A percentile compares a stretch with the other conserved stretches of the same genome.
Conservation (phyloP, 2,113 vertebrate species). For the Brachyhypopomus gauderio region DNA sequence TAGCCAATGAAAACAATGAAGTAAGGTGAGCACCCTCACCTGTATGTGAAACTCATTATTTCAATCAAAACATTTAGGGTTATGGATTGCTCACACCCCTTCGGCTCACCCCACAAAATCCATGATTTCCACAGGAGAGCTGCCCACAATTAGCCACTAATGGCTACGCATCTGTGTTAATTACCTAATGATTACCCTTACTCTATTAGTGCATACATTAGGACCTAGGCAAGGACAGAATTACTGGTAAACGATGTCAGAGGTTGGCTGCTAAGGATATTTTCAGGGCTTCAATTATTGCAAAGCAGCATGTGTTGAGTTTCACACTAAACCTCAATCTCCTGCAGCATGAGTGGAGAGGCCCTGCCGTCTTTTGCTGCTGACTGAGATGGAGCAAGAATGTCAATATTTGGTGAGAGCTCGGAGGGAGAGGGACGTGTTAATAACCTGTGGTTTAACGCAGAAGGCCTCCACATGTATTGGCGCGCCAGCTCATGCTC, state of each 20-base stretch:
- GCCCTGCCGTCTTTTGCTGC: neutral
- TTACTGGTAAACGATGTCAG: constrained; percentile 43
- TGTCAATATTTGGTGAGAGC: constrained; percentile 57
- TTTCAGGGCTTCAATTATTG: constrained; percentile 15
- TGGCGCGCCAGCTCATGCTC: constrained; percentile 50
- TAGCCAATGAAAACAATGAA: neutral
- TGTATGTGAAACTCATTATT: constrained; percentile 22
- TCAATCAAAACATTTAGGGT: constrained; percentile 20
- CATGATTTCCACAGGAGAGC: constrained; percentile 29
- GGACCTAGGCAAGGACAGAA: constrained; percentile 12
- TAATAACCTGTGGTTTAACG: constrained; percentile 58
- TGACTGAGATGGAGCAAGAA: constrained; percentile 34
- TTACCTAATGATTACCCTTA: constrained; percentile 31
- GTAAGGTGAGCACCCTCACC: neutral
- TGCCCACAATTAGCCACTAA: constrained; percentile 42
- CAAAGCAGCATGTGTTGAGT: neutral
- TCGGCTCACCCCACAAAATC: constrained; percentile 22
- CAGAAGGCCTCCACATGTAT: constrained; percentile 30
- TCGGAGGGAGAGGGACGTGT: constrained; percentile 34
- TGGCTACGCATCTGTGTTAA: constrained; percentile 36
- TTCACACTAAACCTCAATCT: constrained; percentile 10
- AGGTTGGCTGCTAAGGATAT: constrained; percentile 30
- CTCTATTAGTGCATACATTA: constrained; percentile 45
- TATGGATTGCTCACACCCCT: constrained; percentile 37
- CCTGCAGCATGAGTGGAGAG: neutral